Evolutionary conservation across 1,140 invertebrate species (phyloP).

Genomic region (Saccostrea glomerata): DNA sequence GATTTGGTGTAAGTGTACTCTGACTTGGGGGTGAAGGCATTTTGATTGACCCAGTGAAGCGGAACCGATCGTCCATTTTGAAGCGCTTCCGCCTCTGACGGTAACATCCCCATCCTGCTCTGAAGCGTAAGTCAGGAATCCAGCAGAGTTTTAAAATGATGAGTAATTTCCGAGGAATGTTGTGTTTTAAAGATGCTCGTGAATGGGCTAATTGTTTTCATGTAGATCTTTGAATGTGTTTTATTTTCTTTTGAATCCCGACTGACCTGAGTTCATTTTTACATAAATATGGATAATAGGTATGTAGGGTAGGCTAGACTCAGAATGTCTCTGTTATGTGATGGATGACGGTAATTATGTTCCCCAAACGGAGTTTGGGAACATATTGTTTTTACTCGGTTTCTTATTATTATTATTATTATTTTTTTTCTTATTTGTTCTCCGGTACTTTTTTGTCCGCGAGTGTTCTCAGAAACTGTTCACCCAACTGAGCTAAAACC

Average conservation of each 20-base stretch:
- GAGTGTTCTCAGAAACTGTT: too few relatives aligned
- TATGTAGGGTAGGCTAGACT: background rate
- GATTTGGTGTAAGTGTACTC: too few relatives aligned
- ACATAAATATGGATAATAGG: background rate
- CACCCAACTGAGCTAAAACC: too few relatives aligned
- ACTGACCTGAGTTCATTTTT: background rate
- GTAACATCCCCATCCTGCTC: conserved; percentile 18
- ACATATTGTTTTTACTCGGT: too few relatives aligned
- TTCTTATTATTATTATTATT: too few relatives aligned
- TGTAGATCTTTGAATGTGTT: background rate
- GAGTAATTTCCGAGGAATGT: conserved; percentile 16
- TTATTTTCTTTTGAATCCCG: background rate
- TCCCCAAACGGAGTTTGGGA: too few relatives aligned
- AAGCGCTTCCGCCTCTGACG: conserved; percentile 19
- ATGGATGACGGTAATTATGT: too few relatives aligned
- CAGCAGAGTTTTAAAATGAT: background rate
- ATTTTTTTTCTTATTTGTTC: too few relatives aligned
- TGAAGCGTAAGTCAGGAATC: conserved; percentile 12
- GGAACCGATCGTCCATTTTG: conserved; percentile 21
- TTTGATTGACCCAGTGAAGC: background rate
- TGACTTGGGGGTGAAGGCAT: background rate
- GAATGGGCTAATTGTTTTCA: background rate
- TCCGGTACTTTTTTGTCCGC: too few relatives aligned
- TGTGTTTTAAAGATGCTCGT: background rate
- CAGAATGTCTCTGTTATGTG: too few relatives aligned